Conservation (phyloP, 64 coral and sea anemone genomes). For the Actinia tenebrosa region DNA sequence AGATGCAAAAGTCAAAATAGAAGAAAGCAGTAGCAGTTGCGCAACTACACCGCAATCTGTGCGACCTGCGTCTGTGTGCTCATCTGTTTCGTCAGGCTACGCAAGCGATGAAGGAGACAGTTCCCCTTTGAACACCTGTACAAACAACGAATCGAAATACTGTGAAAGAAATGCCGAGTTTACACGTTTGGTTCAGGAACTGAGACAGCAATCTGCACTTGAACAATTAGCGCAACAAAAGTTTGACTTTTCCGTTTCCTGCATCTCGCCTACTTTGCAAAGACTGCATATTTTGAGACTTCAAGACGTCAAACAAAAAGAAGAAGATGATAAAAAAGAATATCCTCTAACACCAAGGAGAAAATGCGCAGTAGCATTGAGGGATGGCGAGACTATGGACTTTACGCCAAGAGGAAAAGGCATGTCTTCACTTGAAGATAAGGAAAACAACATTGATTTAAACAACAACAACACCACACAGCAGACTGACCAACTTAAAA, state of each 20-base stretch:
- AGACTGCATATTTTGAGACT: neutral
- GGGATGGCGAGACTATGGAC: neutral
- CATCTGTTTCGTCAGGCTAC: conserved; percentile 16
- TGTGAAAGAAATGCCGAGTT: neutral
- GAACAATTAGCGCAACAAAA: conserved; percentile 16
- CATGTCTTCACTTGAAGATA: neutral
- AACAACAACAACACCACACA: neutral
- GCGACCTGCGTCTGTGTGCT: conserved; percentile 19
- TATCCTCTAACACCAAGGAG: neutral
- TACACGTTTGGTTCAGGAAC: neutral
- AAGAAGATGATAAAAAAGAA: neutral
- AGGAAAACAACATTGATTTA: neutral
- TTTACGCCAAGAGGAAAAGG: neutral
- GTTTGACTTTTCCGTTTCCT: conserved; percentile 21
- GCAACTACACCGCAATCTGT: neutral
- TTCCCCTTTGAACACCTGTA: neutral
- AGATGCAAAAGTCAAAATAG: neutral
- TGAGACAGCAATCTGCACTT: conserved; percentile 5
- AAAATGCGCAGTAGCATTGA: neutral
- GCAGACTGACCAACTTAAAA: neutral
- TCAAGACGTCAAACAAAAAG: neutral
- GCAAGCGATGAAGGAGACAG: conserved; percentile 21
- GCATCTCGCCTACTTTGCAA: conserved; percentile 3
- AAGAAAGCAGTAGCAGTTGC: neutral
- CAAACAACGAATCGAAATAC: neutral